Evolutionary conservation across 1,140 invertebrate genomes (phyloP).

Genomic region (Metaphire vulgaris): DNA sequence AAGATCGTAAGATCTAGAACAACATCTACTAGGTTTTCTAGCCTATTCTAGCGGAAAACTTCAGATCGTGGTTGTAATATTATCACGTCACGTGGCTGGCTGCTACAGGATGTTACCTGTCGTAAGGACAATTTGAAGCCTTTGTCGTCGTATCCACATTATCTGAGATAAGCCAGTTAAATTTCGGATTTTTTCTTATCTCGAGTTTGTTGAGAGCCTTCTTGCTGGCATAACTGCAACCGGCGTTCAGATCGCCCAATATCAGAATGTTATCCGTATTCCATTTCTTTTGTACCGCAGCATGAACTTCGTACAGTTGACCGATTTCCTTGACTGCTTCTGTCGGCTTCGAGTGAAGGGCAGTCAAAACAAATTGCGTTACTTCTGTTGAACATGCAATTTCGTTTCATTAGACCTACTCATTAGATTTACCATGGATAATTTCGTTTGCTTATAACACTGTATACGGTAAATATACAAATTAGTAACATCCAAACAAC

Average conservation of each 20-base stretch:
- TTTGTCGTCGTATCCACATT: conserved; percentile 9
- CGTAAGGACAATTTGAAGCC: conserved; percentile 10
- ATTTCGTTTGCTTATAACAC: too few species aligned
- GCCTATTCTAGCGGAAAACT: too few species aligned
- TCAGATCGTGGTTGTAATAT: too few species aligned
- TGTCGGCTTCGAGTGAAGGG: conserved; percentile 1
- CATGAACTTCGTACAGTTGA: neutral
- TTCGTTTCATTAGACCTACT: too few species aligned
- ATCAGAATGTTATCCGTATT: conserved; percentile 9
- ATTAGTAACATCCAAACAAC: neutral
- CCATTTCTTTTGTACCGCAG: neutral
- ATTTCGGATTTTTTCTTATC: conserved; percentile 4
- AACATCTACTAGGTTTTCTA: too few species aligned
- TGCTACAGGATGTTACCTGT: too few species aligned
- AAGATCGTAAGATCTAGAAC: too few species aligned
- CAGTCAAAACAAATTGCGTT: conserved; percentile 6
- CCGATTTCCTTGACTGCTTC: conserved; percentile 3
- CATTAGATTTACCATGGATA: too few species aligned
- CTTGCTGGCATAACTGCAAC: conserved; percentile 11
- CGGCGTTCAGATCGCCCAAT: conserved; percentile 25
- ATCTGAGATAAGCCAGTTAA: conserved; percentile 17
- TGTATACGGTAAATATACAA: too few species aligned
- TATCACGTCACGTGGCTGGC: too few species aligned
- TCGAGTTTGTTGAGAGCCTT: neutral
- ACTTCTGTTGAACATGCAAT: conserved; percentile 31